These are phyloP conservation scores for Frieseomelitta varia DNA, from an alignment of 1,140 invertebrate genomes.

Conservation along the genomic window DNA sequence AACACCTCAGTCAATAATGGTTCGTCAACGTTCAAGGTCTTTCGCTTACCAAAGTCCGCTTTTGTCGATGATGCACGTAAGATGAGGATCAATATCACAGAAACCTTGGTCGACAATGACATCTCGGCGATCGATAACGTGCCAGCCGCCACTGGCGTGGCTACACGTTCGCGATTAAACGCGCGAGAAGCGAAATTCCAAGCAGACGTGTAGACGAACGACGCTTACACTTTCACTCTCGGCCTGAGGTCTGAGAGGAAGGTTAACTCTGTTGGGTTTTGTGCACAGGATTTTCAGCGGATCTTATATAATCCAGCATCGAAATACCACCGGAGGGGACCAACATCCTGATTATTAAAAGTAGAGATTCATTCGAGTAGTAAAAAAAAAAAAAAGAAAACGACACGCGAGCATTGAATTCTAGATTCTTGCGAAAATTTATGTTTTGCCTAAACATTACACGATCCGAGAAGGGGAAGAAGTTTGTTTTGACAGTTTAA, in stretches of 20 bases:
- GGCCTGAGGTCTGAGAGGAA: conserved; percentile 71
- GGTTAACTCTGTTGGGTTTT: conserved; percentile 13
- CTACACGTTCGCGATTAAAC: background rate
- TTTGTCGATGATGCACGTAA: background rate
- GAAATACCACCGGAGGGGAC: conserved; percentile 13
- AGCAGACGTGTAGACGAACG: background rate
- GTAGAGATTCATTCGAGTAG: no score
- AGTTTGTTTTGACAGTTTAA: no score
- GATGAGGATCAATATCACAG: background rate
- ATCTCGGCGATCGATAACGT: background rate
- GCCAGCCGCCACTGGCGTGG: background rate
- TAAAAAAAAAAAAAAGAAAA: no score
- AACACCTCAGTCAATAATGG: background rate
- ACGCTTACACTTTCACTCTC: conserved; percentile 79
- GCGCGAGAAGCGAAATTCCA: conserved; percentile 1
- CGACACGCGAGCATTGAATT: no score
- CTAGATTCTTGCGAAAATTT: no score
- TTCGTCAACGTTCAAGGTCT: background rate
- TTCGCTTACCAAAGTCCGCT: conserved; percentile 51
- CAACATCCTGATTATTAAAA: background rate
- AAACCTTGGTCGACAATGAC: background rate
- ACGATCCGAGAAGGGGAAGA: no score
- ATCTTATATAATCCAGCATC: conserved; percentile 67
- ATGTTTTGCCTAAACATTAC: no score
- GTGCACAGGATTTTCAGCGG: conserved; percentile 65